A percentile compares a stretch with the other conserved stretches of the same genome.
These are phyloP conservation scores for Hyalella azteca DNA, from an alignment of 2,888 invertebrate species.

Conservation along the genomic window DNA sequence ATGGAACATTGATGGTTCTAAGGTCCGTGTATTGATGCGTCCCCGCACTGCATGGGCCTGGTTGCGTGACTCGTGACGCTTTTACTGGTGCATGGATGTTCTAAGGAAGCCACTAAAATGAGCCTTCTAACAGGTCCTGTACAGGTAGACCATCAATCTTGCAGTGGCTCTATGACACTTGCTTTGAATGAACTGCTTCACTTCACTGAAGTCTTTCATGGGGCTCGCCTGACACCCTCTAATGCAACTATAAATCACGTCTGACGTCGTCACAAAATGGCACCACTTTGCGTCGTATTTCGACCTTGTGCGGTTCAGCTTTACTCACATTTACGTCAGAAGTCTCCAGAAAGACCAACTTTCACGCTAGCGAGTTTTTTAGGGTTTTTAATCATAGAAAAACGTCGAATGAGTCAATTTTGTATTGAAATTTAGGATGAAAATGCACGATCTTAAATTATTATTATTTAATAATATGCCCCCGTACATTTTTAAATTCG, in stretches of 20 bases:
- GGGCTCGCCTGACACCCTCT: background rate
- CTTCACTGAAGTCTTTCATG: conserved; percentile 3
- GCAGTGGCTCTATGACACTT: background rate
- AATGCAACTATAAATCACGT: conserved; percentile 5
- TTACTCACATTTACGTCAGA: background rate
- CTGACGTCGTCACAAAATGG: background rate
- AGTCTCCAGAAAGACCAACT: no score
- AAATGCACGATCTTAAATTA: no score
- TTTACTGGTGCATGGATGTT: background rate
- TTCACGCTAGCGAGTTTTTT: no score
- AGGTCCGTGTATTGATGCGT: background rate
- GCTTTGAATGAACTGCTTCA: conserved; percentile 11
- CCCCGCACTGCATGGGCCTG: background rate
- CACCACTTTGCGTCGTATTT: background rate
- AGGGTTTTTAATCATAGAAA: no score
- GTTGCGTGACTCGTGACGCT: background rate
- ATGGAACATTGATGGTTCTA: no score
- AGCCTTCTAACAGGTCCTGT: background rate
- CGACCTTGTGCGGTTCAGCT: background rate
- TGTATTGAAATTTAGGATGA: no score
- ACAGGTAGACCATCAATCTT: conserved; percentile 16
- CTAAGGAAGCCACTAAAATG: background rate
- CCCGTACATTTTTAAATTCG: no score
- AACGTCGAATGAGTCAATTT: no score
- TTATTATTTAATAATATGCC: no score